phyloP scores from a whole-genome alignment of 2,888 invertebrate species.

The Pterobdella sp. region DNA sequence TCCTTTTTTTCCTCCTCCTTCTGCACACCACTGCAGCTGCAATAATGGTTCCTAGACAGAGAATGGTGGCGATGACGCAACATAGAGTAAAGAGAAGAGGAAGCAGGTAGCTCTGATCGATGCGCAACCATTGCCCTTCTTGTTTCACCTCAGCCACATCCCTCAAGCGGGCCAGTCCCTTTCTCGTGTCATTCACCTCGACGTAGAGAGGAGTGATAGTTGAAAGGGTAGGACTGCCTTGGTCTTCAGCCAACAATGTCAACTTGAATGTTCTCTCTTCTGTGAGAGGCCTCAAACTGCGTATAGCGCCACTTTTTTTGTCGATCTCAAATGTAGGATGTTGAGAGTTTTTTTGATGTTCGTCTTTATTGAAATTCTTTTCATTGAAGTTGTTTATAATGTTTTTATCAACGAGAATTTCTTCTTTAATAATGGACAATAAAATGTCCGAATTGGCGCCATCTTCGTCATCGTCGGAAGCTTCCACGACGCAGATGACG shows the following conservation, averaged over 20 bases:
- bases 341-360: neutral
- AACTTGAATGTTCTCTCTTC: slow-evolving; percentile 5
- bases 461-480: slow-evolving; percentile 10
- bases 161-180: neutral
- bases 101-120: slow-evolving; percentile 11
- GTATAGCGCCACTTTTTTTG: neutral
- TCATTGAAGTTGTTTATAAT: neutral
- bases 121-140: slow-evolving; percentile 13
- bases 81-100: slow-evolving; percentile 17
- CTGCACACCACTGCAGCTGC: slow-evolving; percentile 10
- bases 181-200: slow-evolving; percentile 13
- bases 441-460: neutral
- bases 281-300: neutral
- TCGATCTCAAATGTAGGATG: neutral
- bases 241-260: slow-evolving; percentile 19
- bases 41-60: slow-evolving; percentile 6
- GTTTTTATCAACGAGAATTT: neutral
- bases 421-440: slow-evolving; percentile 3
- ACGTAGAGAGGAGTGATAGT: neutral
- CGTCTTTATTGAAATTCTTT: neutral
- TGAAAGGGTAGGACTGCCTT: slow-evolving; percentile 18
- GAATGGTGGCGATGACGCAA: slow-evolving; percentile 13
- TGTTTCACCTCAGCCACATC: neutral
- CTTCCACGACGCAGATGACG: slow-evolving; percentile 5
- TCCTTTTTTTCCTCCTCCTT: neutral